These are phyloP conservation scores for Tenthredo amoena DNA, from an alignment of 2,888 invertebrate species.

Conservation along the genomic window DNA sequence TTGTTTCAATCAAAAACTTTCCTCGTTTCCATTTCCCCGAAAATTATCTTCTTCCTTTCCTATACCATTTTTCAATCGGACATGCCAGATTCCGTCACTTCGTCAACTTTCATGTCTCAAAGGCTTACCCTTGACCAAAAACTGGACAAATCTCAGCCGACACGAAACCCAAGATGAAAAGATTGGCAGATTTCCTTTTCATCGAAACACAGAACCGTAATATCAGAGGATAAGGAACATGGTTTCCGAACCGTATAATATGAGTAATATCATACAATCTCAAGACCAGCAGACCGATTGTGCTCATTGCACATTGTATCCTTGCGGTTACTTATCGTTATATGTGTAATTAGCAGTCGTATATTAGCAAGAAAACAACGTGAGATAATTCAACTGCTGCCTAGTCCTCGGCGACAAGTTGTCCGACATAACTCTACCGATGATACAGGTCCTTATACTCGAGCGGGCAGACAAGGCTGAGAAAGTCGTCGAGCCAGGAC, in stretches of 20 bases:
- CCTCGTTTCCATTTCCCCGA: background rate
- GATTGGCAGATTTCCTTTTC: no score
- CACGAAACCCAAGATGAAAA: no score
- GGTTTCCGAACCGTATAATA: background rate
- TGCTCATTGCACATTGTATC: background rate
- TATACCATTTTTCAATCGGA: no score
- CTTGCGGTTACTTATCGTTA: slow-evolving; percentile 1
- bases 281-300: background rate
- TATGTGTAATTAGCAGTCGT: background rate
- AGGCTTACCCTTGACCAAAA: no score
- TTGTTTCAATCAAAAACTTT: background rate
- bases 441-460: slow-evolving; percentile 11
- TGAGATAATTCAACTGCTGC: slow-evolving; percentile 8
- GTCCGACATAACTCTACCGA: slow-evolving; percentile 9
- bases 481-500: slow-evolving; percentile 33
- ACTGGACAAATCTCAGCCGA: no score
- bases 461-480: slow-evolving; percentile 36
- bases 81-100: no score
- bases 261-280: background rate
- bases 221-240: background rate
- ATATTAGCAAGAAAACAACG: background rate
- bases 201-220: no score
- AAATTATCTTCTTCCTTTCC: background rate
- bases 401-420: background rate
- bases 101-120: no score